Base-by-base conservation (phyloP, 1,140 invertebrate genomes). In the Melitaea cinxia region DNA sequence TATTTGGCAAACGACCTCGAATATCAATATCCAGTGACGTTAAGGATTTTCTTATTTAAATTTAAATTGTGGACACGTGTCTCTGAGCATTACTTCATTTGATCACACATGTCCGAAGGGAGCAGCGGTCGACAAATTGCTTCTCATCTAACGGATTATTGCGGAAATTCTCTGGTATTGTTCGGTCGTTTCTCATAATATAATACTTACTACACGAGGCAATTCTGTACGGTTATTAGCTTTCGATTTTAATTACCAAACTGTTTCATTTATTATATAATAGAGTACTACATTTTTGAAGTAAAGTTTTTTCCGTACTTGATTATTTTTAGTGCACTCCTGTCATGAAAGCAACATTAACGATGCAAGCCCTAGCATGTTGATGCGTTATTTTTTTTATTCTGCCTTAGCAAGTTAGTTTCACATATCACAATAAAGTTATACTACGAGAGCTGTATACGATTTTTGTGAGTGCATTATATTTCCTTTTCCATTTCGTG, bases 131-230 rank as follows among this genome's bases (percentile, higher is more conserved):
- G 56, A 58, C 56, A 58, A 33, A 58, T 58, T 47, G 26, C 24
- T 58, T 49, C 56, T 58, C 42, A 23, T 49, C 56, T 19, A 5
- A 33, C 14, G 42, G 56, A 58, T 58, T 58, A 49, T 28, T 52
- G 7, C 54, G 42, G 15, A 23, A 30, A 33, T 58, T 58, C 17
- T 26, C 15, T 37, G 24, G 33, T 49, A 58, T 21, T 33, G 37
- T 42, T 9, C n/a, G 6, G 4, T 17, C 37, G 14, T 19, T 17
- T 42, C 30, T 33, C 30, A 17, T 17, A n/a, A n/a, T n/a, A 9
- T 17, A 6, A 6, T 1, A 7, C 15, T 23, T 47, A 10, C 2
- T 47, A n/a, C n/a, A n/a, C n/a, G 9, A 2, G 5, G 7, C 42
- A 45, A 45, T 45, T 21, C 21, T 10, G 15, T 45, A 45, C 15